A percentile compares a stretch with the other conserved stretches of the same genome.
These are phyloP conservation scores for Phocoena sinus DNA, from an alignment of 2,113 vertebrate genomes.

Conservation along the genomic window DNA sequence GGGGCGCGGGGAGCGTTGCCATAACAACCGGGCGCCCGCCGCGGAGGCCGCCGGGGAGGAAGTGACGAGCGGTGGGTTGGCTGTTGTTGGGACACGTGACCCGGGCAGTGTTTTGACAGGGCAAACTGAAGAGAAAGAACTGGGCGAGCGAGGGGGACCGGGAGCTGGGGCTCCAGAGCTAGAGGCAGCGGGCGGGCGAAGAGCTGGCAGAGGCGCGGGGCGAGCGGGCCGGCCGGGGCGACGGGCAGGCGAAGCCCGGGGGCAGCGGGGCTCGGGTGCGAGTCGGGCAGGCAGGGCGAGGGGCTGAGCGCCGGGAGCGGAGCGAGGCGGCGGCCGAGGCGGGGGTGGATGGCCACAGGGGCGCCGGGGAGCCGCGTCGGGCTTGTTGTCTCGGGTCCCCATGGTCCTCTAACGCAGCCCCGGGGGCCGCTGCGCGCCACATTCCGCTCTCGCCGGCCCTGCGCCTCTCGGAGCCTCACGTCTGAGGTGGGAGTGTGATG, in stretches of 20 bases:
- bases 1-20: conserved; percentile 69
- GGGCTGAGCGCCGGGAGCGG: not conserved
- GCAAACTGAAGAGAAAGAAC: conserved; percentile 60
- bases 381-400: not conserved
- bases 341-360: conserved; percentile 46
- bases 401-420: conserved; percentile 24
- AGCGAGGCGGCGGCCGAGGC: conserved; percentile 24
- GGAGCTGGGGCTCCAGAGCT: conserved; percentile 52
- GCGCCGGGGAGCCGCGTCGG: conserved; percentile 35
- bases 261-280: conserved; percentile 26
- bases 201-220: conserved; percentile 16
- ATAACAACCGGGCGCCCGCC: conserved; percentile 71
- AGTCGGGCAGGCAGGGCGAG: not conserved
- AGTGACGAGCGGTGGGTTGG: conserved; percentile 73
- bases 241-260: not conserved
- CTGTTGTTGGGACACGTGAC: conserved; percentile 83
- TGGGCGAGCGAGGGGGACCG: conserved; percentile 59
- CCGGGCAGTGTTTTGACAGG: conserved; percentile 86
- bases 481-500: conserved; percentile 63
- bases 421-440: conserved; percentile 29
- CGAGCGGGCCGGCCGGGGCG: not conserved
- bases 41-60: conserved; percentile 67
- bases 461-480: not conserved
- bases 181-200: conserved; percentile 59
- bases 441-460: not conserved